Evolutionary conservation across 2,797 vertebrate species (phyloP).

Genomic region (Hyperoplus lanceolatus): DNA sequence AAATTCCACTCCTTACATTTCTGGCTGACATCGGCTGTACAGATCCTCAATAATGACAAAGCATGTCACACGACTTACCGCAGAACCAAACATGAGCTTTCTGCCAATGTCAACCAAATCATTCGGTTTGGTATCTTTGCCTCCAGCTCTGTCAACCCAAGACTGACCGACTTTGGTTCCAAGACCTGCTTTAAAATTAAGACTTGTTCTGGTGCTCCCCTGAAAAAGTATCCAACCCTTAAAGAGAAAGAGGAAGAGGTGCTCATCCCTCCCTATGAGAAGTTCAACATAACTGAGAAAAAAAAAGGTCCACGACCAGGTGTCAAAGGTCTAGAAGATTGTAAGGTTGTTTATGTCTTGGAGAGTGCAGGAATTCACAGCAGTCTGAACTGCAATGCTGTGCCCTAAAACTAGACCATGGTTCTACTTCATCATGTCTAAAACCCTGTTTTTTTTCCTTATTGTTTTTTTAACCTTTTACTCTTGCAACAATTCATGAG

Average conservation of each 20-base stretch:
- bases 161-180: accelerated
- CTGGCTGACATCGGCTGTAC: constrained; percentile 35
- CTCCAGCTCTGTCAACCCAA: not conserved
- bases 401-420: too few species aligned
- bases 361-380: not conserved
- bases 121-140: constrained; percentile 49
- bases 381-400: constrained; percentile 15
- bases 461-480: not conserved
- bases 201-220: constrained; percentile 32
- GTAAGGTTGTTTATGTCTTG: not conserved
- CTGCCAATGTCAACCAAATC: not conserved
- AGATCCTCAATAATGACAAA: constrained; percentile 10
- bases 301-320: accelerated
- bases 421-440: too few species aligned
- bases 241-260: not conserved
- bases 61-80: constrained; percentile 12
- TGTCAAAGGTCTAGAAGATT: accelerated
- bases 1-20: constrained; percentile 43
- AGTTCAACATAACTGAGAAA: constrained; percentile 1
- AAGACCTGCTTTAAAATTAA: constrained; percentile 45
- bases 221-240: accelerated
- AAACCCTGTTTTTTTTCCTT: too few species aligned
- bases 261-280: constrained; percentile 49
- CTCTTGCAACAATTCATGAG: not conserved
- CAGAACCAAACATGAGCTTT: accelerated